A percentile compares a stretch with the other conserved stretches of the same genome.
phyloP scores from a whole-genome alignment of 2,888 invertebrate species.

The Scaptomyza caliginosa region DNA sequence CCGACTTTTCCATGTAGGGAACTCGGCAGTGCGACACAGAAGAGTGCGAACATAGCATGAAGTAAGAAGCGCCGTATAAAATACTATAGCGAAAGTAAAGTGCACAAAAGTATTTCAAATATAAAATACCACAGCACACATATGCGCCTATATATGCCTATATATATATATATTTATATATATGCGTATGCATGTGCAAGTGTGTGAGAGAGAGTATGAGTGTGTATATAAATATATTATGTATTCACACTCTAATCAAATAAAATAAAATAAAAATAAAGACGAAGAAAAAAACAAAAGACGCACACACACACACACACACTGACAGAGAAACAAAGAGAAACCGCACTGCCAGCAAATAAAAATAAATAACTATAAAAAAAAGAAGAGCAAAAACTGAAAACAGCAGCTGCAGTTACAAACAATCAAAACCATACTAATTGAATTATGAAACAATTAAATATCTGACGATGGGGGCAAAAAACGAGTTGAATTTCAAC shows the following conservation, averaged over 20 bases:
- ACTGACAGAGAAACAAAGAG: background rate
- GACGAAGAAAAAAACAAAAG: slow-evolving; percentile 21
- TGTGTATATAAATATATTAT: slow-evolving; percentile 19
- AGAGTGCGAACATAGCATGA: slow-evolving; percentile 83
- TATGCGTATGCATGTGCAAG: background rate
- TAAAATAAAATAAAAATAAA: slow-evolving; percentile 18
- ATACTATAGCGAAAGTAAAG: slow-evolving; percentile 68
- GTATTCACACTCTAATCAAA: slow-evolving; percentile 22
- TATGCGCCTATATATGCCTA: slow-evolving; percentile 22
- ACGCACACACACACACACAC: background rate
- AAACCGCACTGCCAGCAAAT: slow-evolving; percentile 27
- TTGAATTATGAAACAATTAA: slow-evolving; percentile 66
- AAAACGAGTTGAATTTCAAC: slow-evolving; percentile 15
- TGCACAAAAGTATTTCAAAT: slow-evolving; percentile 67
- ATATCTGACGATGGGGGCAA: slow-evolving; percentile 31
- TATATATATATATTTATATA: slow-evolving; percentile 1
- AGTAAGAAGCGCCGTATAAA: slow-evolving; percentile 79
- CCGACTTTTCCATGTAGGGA: slow-evolving; percentile 82
- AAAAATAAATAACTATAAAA: too few species aligned
- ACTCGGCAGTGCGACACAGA: slow-evolving; percentile 83
- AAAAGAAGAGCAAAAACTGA: too few species aligned
- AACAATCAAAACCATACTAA: slow-evolving; percentile 44
- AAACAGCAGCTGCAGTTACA: background rate
- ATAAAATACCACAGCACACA: slow-evolving; percentile 43
- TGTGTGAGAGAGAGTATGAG: slow-evolving; percentile 5